Conservation (phyloP, 2,888 invertebrate species). For the Sturmia bella region DNA sequence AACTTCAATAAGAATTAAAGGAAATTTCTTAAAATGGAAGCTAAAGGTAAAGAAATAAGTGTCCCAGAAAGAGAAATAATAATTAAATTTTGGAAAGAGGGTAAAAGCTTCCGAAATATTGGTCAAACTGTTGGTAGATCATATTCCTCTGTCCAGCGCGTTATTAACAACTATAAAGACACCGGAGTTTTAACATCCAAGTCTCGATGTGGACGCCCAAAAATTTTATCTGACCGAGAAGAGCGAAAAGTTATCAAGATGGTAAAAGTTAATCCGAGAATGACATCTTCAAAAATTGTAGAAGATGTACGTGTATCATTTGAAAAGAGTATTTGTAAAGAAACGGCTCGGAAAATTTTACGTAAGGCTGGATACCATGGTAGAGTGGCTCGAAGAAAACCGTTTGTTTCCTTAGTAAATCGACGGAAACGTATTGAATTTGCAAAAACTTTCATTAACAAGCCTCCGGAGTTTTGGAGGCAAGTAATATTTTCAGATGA, state of each 20-base stretch:
- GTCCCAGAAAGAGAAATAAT: too few relatives aligned
- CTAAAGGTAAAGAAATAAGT: too few relatives aligned
- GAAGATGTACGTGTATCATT: not conserved
- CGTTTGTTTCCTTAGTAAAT: slow-evolving; percentile 5
- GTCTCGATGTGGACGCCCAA: not conserved
- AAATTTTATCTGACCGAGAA: not conserved
- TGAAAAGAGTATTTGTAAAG: slow-evolving; percentile 26
- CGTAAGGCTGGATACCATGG: slow-evolving; percentile 32
- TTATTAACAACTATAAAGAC: not conserved
- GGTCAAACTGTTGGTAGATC: too few relatives aligned
- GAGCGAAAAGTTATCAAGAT: not conserved
- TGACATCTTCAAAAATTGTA: not conserved
- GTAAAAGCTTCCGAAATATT: too few relatives aligned
- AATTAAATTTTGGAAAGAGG: too few relatives aligned
- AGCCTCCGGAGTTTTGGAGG: slow-evolving; percentile 20
- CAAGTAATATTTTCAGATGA: not conserved
- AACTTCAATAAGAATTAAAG: too few relatives aligned
- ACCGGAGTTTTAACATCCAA: slow-evolving; percentile 7
- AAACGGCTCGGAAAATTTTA: slow-evolving; percentile 43
- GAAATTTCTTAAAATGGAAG: too few relatives aligned
- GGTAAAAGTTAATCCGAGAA: not conserved
- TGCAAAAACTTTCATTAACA: slow-evolving; percentile 26
- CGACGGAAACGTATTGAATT: slow-evolving; percentile 44
- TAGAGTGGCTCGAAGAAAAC: too few relatives aligned
- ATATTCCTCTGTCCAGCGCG: too few relatives aligned